Percentiles rank a stretch among this genome's conserved stretches.
Evolutionary conservation across 2,797 vertebrate genomes (phyloP).

Genomic region (Bradypodion ventrale): DNA sequence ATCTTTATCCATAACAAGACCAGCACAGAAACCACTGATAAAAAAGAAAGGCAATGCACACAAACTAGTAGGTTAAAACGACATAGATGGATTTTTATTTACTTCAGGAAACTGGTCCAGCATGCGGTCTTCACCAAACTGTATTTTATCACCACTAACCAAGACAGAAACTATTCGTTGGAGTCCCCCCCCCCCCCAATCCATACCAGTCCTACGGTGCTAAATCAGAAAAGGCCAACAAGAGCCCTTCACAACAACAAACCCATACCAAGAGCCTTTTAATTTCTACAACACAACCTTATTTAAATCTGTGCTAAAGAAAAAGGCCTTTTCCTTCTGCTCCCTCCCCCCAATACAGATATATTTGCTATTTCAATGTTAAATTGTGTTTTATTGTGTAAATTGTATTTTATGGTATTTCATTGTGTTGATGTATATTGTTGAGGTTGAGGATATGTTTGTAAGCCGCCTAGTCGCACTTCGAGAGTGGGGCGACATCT

Average conservation of each 20-base stretch:
- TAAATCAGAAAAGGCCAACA: background rate
- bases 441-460: too few relatives aligned
- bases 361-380: too few relatives aligned
- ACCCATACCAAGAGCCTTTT: background rate
- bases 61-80: slow-evolving; percentile 55
- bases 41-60: slow-evolving; percentile 22
- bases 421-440: too few relatives aligned
- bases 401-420: too few relatives aligned
- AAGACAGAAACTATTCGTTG: background rate
- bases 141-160: background rate
- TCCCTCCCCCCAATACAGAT: too few relatives aligned
- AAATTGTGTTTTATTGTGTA: too few relatives aligned
- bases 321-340: too few relatives aligned
- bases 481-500: too few relatives aligned
- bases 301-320: background rate
- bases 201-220: background rate
- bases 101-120: background rate
- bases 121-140: background rate
- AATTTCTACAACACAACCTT: background rate
- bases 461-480: too few relatives aligned
- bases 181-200: too few relatives aligned
- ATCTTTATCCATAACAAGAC: slow-evolving; percentile 33
- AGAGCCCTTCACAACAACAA: background rate
- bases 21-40: slow-evolving; percentile 37
- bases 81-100: slow-evolving; percentile 37